These are phyloP conservation scores for Ariopsis seemanni DNA, from an alignment of 2,113 vertebrate genomes.

Conservation along the genomic window DNA sequence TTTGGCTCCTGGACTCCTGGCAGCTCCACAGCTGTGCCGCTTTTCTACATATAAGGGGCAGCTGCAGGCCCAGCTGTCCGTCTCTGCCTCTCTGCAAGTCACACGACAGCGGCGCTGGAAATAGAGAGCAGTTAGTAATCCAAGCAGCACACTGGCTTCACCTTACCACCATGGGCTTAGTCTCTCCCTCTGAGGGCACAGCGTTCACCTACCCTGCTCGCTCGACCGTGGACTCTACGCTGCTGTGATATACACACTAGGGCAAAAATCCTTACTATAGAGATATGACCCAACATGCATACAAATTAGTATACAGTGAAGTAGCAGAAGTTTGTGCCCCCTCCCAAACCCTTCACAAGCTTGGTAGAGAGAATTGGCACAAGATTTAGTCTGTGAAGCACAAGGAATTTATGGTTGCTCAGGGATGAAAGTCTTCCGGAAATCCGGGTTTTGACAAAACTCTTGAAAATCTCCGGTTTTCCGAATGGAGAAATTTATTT, in stretches of 20 bases:
- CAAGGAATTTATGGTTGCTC: not conserved
- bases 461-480: too few relatives aligned
- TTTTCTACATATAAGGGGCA: constrained; percentile 85
- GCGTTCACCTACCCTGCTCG: constrained; percentile 21
- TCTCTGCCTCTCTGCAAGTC: constrained; percentile 82
- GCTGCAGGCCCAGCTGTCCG: constrained; percentile 96
- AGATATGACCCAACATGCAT: not conserved
- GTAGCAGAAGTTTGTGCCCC: not conserved
- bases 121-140: constrained; percentile 90
- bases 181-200: constrained; percentile 54
- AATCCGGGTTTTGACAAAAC: too few relatives aligned
- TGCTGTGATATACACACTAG: not conserved
- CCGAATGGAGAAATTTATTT: too few relatives aligned
- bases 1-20: constrained; percentile 81
- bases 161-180: constrained; percentile 70
- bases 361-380: not conserved
- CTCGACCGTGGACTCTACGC: not conserved
- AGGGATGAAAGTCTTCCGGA: too few relatives aligned
- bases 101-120: constrained; percentile 85
- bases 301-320: not conserved
- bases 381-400: not conserved
- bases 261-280: not conserved
- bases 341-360: not conserved
- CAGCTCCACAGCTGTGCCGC: constrained; percentile 87
- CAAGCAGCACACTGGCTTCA: constrained; percentile 83